Percentiles rank a stretch among this genome's conserved stretches.
These are phyloP conservation scores for Perognathus longimembris DNA, from an alignment of 2,113 vertebrate genomes.

Conservation along the genomic window DNA sequence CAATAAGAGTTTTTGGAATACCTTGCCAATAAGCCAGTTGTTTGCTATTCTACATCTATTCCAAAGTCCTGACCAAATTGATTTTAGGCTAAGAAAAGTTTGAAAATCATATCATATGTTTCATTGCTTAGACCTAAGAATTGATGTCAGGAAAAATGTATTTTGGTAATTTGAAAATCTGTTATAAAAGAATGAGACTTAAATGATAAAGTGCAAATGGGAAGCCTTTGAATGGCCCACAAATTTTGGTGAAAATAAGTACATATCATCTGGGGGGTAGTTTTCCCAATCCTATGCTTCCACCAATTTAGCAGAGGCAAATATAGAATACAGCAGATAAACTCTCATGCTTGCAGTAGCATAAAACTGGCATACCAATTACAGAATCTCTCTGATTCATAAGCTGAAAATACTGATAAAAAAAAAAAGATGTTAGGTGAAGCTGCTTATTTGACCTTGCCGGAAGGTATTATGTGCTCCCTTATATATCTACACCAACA, in stretches of 20 bases:
- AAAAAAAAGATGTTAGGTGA: not conserved
- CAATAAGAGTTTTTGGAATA: slow-evolving; percentile 13
- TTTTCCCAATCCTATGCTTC: slow-evolving; percentile 2
- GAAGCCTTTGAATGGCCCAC: not conserved
- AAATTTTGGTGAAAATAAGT: slow-evolving; percentile 28
- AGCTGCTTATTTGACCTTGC: not conserved
- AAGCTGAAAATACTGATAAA: slow-evolving; percentile 11
- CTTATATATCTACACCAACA: not conserved
- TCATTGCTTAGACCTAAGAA: slow-evolving; percentile 15
- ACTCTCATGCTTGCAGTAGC: not conserved
- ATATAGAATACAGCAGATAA: not conserved
- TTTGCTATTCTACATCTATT: no score
- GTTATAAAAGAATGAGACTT: slow-evolving; percentile 25
- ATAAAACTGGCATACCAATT: not conserved
- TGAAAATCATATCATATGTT: slow-evolving; percentile 25
- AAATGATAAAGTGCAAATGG: not conserved
- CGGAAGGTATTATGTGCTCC: not conserved
- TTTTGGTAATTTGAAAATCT: not conserved
- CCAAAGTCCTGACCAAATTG: not conserved
- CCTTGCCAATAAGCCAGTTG: no score
- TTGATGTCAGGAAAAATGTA: not conserved
- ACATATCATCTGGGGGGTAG: not conserved
- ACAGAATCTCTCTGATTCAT: not conserved
- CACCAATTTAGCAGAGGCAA: slow-evolving; percentile 4
- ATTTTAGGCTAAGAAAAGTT: slow-evolving; percentile 43